Conservation (phyloP, 2,113 vertebrate genomes). For the Pavo muticus region DNA sequence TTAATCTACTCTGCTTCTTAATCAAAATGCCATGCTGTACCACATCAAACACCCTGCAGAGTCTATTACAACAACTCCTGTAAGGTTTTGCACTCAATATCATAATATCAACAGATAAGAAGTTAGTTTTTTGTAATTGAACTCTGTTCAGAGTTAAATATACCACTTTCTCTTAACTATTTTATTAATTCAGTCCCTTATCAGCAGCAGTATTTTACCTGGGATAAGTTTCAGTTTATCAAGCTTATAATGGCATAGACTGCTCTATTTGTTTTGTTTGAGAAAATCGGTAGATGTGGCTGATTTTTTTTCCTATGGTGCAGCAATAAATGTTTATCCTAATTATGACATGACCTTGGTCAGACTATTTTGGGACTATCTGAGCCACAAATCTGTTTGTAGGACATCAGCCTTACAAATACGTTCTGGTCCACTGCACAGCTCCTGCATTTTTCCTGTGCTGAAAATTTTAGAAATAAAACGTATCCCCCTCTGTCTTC, state of each 20-base stretch:
- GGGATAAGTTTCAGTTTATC: neutral
- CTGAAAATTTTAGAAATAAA: neutral
- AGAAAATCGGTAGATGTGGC: neutral
- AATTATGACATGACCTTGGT: neutral
- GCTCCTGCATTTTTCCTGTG: neutral
- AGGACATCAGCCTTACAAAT: neutral
- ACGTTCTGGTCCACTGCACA: neutral
- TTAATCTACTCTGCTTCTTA: constrained; percentile 32
- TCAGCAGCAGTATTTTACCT: neutral
- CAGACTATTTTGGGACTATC: neutral
- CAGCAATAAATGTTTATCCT: neutral
- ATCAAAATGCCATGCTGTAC: neutral
- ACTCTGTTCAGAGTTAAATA: neutral
- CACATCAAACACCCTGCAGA: neutral
- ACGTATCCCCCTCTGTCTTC: accelerated
- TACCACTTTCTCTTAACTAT: neutral
- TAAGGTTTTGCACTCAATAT: neutral
- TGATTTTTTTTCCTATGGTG: neutral
- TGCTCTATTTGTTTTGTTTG: neutral
- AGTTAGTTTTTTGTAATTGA: neutral
- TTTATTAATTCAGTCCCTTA: neutral
- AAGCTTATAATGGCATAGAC: neutral
- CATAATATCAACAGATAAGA: neutral
- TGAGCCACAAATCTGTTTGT: neutral
- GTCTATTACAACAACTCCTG: neutral